A percentile compares a stretch with the other conserved stretches of the same genome.
Conservation (phyloP, 2,888 invertebrate genomes). For the Hyposoter didymator region DNA sequence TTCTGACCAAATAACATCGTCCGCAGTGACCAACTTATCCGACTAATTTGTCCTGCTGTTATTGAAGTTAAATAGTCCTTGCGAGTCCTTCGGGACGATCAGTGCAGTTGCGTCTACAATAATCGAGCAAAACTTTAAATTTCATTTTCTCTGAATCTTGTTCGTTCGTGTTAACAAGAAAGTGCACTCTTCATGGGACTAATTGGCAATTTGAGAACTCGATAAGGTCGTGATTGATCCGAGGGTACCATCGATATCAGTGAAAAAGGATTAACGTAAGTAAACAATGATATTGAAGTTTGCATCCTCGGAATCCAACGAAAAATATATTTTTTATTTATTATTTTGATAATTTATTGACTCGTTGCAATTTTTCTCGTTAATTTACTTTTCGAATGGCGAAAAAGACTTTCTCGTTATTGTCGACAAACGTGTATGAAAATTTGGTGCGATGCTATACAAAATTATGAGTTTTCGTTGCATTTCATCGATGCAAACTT, state of each 20-base stretch:
- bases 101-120: constrained; percentile 14
- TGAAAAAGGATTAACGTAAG: not conserved
- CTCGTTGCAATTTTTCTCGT: too few species aligned
- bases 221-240: constrained; percentile 6
- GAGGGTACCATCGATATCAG: not conserved
- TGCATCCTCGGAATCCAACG: too few species aligned
- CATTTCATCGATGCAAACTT: too few species aligned
- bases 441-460: too few species aligned
- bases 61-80: not conserved
- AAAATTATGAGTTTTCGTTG: too few species aligned
- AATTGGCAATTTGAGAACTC: not conserved
- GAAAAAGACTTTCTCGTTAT: too few species aligned
- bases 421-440: too few species aligned
- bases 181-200: not conserved
- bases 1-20: constrained; percentile 55
- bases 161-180: not conserved
- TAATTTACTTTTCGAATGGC: too few species aligned
- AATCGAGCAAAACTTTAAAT: not conserved
- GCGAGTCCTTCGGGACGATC: not conserved
- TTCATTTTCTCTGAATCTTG: too few species aligned
- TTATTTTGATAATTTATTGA: too few species aligned
- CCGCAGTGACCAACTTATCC: constrained; percentile 49
- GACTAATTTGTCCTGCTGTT: not conserved
- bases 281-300: too few species aligned
- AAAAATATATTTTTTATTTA: too few species aligned